Evolutionary conservation across 2,888 invertebrate species (phyloP).

Genomic region (Temnothorax unifasciatus): DNA sequence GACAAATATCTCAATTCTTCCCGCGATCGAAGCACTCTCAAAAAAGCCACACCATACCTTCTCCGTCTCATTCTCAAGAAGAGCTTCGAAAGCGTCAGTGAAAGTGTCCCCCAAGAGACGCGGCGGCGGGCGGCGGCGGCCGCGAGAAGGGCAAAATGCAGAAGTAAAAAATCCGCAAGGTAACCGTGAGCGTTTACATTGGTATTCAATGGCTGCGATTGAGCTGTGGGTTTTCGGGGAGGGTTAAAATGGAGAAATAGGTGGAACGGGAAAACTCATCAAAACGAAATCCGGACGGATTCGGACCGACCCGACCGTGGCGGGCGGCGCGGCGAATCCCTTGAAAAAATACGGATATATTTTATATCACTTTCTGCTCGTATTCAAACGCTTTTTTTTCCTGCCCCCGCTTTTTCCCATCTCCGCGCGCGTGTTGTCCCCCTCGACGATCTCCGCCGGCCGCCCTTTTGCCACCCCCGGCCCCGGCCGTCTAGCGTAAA

Average conservation of each 20-base stretch:
- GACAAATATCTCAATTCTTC: constrained; percentile 76
- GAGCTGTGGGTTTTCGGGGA: constrained; percentile 78
- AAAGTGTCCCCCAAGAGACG: constrained; percentile 58
- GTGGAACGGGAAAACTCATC: constrained; percentile 81
- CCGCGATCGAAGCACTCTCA: constrained; percentile 27
- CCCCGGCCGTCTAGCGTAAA: constrained; percentile 28
- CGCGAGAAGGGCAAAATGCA: constrained; percentile 60
- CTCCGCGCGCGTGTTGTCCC: constrained; percentile 5
- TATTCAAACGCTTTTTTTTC: constrained; percentile 57
- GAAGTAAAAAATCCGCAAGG: constrained; percentile 71
- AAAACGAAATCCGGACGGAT: constrained; percentile 82
- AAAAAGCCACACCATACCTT: constrained; percentile 22
- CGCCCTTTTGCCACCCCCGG: not conserved
- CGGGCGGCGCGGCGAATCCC: constrained; percentile 75
- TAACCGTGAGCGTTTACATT: constrained; percentile 80
- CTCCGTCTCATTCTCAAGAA: constrained; percentile 24
- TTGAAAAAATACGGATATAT: constrained; percentile 83
- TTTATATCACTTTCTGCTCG: constrained; percentile 75
- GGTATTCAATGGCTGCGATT: constrained; percentile 83
- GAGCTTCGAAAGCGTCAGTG: constrained; percentile 44
- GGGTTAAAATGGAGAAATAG: constrained; percentile 67
- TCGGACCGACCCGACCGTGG: constrained; percentile 69
- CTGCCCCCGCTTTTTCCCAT: constrained; percentile 52
- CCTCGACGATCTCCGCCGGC: constrained; percentile 9
- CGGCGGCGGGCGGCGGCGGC: not conserved